A percentile compares a stretch with the other conserved stretches of the same genome.
phyloP scores from a whole-genome alignment of 2,888 invertebrate species.

The Heteromyza rotundicornis region DNA sequence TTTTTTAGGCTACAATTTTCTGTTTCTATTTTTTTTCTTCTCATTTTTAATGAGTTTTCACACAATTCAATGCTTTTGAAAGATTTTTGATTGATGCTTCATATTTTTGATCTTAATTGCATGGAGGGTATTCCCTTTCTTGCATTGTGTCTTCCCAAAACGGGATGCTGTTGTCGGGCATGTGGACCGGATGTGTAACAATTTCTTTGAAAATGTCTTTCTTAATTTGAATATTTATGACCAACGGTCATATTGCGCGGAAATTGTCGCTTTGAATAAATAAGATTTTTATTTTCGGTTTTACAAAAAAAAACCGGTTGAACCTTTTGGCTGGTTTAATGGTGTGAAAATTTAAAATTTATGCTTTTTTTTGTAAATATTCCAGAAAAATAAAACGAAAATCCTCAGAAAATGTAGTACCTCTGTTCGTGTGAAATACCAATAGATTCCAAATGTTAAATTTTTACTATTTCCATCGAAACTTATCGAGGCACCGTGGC shows the following conservation, averaged over 20 bases:
- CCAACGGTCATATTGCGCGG: conserved; percentile 59
- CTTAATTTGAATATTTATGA: conserved; percentile 58
- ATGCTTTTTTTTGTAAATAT: background rate
- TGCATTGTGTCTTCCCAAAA: background rate
- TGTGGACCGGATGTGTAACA: conserved; percentile 20
- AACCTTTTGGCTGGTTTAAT: conserved; percentile 26
- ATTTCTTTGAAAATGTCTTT: conserved; percentile 8
- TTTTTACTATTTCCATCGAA: too few relatives aligned
- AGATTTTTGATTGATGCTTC: conserved; percentile 47
- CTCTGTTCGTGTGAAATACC: too few relatives aligned
- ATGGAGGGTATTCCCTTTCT: background rate
- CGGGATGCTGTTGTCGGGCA: conserved; percentile 23
- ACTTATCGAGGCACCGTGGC: too few relatives aligned
- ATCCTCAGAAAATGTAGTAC: too few relatives aligned
- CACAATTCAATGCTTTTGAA: conserved; percentile 11
- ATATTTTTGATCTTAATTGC: conserved; percentile 23
- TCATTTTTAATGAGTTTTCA: conserved; percentile 45
- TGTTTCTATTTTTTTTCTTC: conserved; percentile 36
- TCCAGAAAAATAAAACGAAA: too few relatives aligned
- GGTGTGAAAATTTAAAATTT: conserved; percentile 20
- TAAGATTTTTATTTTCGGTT: conserved; percentile 1
- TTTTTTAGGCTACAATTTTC: background rate
- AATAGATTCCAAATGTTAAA: too few relatives aligned
- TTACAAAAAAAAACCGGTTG: conserved; percentile 13
- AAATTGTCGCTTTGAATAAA: conserved; percentile 48